Percentiles rank a stretch among this genome's conserved stretches.
phyloP scores from a whole-genome alignment of 2,113 vertebrate genomes.

The Caranx melampygus region DNA sequence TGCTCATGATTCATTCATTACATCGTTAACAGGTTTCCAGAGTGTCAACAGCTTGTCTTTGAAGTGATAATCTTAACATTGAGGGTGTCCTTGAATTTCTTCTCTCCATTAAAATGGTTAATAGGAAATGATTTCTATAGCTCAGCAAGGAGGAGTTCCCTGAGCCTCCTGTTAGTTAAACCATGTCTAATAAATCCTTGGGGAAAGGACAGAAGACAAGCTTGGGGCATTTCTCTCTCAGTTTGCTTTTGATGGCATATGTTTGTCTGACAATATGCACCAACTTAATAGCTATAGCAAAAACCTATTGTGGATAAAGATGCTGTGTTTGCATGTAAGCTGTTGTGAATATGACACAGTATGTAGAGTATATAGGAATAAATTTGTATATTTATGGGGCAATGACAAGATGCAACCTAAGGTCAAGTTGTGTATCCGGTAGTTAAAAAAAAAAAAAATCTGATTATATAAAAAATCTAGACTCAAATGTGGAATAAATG shows the following conservation, averaged over 20 bases:
- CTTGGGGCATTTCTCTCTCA: constrained; percentile 44
- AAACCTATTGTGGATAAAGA: background rate
- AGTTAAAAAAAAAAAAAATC: no score
- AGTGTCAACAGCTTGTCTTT: constrained; percentile 84
- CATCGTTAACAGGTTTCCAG: constrained; percentile 77
- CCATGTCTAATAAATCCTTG: constrained; percentile 76
- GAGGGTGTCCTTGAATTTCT: constrained; percentile 81
- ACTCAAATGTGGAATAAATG: no score
- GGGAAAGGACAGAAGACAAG: constrained; percentile 62
- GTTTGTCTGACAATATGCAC: constrained; percentile 11
- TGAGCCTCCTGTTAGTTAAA: constrained; percentile 78
- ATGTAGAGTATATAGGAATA: background rate
- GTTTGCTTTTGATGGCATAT: constrained; percentile 33
- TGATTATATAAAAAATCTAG: no score
- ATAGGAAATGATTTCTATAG: constrained; percentile 82
- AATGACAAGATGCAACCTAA: no score
- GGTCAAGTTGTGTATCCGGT: no score
- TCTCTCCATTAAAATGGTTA: constrained; percentile 82
- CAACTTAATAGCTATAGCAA: background rate
- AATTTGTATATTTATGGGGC: background rate
- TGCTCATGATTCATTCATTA: constrained; percentile 82
- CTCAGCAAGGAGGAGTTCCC: constrained; percentile 79
- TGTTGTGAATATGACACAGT: background rate
- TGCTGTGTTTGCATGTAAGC: background rate
- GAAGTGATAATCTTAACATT: constrained; percentile 85